Base-by-base conservation (phyloP, 1,140 invertebrate species). In the Stenopsyche tienmushanensis region DNA sequence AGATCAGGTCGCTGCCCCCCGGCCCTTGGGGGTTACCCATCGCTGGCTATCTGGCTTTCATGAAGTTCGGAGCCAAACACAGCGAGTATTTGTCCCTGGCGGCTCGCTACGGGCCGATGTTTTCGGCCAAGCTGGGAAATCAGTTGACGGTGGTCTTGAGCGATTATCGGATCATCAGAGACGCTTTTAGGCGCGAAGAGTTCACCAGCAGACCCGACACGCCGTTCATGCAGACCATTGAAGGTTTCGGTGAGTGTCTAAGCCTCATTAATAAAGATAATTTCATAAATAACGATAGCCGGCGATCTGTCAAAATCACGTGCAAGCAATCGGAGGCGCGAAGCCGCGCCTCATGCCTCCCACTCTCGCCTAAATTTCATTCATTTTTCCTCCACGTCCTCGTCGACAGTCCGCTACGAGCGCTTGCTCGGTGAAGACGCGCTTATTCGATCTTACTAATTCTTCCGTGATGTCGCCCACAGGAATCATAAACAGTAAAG, bases 401-500 rank as follows among this genome's bases (percentile, higher is more conserved):
- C 7, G 53, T 21, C 9, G 1, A 25, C 26, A 41, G 10, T 57
- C 39, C 10, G 23, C 42, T 20, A 21, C 54, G 8, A 1, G 26
- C 47, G 2, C 24, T 7, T 13, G 20, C 24, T 47, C 15, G 25
- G 17, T 60, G 17, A 39, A 47, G 17, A 1, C 57, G 42, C 34
- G 18, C 13, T 5, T 21, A 49, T 26, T 47, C 57, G 1, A 13
- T 18, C 13, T 25, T 57, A 42, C 18, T 26, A 58, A 15, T 23
- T 71, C 55, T n/a, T 34, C 29, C 5, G 65, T 62, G 21, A 58
- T 76, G 72, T 74, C 67, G 80, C 55, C 79, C 83, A 21, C 81
- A 96, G 95, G 95, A 72, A 88, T 97, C 65, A 87, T 97, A 70
- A 96, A 96, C 76, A 90, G 90, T 60, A 91, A 93, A 67, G 96